These are phyloP conservation scores for Xenopus laevis DNA, from an alignment of 2,113 vertebrate species.

Conservation along the genomic window DNA sequence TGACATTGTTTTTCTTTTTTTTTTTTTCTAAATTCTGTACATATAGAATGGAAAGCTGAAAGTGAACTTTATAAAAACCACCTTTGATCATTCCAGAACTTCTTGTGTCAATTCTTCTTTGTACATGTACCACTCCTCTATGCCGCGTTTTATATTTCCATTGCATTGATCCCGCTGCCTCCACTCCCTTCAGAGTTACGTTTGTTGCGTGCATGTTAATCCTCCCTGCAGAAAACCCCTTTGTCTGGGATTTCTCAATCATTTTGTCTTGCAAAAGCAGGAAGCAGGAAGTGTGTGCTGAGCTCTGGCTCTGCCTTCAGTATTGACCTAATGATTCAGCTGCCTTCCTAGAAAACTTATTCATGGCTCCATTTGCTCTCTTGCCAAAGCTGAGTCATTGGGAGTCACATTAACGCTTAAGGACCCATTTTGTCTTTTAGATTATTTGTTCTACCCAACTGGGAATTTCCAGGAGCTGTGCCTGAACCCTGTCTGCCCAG, in stretches of 20 bases:
- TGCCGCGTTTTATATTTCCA: slow-evolving; percentile 26
- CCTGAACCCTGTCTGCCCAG: too few species aligned
- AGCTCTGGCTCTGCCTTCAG: slow-evolving; percentile 32
- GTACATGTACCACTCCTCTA: slow-evolving; percentile 49
- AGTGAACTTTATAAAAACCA: slow-evolving; percentile 80
- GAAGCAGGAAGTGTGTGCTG: slow-evolving; percentile 28
- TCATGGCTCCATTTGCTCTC: slow-evolving; percentile 14
- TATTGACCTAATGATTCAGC: slow-evolving; percentile 24
- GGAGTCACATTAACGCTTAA: slow-evolving; percentile 14
- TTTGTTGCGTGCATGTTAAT: slow-evolving; percentile 46
- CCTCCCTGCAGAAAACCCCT: slow-evolving; percentile 45
- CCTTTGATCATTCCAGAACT: slow-evolving; percentile 82
- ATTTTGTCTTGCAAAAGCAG: slow-evolving; percentile 27
- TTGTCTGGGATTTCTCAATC: slow-evolving; percentile 36
- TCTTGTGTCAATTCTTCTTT: slow-evolving; percentile 65
- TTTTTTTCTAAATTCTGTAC: slow-evolving; percentile 63
- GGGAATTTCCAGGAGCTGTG: too few species aligned
- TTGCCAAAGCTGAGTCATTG: slow-evolving; percentile 34
- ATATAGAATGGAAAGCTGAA: slow-evolving; percentile 71
- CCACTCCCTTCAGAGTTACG: slow-evolving; percentile 29
- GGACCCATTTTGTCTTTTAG: slow-evolving; percentile 32
- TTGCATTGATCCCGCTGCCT: slow-evolving; percentile 33
- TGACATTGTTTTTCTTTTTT: slow-evolving; percentile 45
- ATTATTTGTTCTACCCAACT: neutral
- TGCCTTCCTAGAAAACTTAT: slow-evolving; percentile 26